These are phyloP conservation scores for Rhopalosiphum maidis DNA, from an alignment of 1,140 invertebrate species.

Conservation along the genomic window DNA sequence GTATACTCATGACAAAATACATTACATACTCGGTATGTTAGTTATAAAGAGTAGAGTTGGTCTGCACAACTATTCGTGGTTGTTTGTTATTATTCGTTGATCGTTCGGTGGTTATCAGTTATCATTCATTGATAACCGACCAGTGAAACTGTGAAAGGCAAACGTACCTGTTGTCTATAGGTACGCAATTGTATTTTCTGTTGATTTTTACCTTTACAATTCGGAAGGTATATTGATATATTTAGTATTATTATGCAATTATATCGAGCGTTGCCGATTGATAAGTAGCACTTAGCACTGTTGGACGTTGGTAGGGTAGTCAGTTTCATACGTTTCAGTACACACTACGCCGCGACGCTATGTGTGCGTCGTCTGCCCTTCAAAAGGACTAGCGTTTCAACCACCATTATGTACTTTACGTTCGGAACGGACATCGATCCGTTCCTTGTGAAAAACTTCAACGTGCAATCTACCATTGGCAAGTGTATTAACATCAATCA, in stretches of 20 bases:
- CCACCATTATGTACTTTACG: slow-evolving; percentile 5
- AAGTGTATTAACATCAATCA: background rate
- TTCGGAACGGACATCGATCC: slow-evolving; percentile 42
- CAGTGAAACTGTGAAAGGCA: background rate
- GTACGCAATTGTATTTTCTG: background rate
- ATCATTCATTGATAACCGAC: background rate
- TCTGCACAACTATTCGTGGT: too few relatives aligned
- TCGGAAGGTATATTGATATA: background rate
- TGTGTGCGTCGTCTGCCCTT: background rate
- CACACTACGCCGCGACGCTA: background rate
- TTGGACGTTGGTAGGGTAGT: too few relatives aligned
- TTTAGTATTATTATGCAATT: slow-evolving; percentile 2
- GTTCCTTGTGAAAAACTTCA: slow-evolving; percentile 22
- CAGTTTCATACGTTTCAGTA: background rate
- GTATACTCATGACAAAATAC: too few relatives aligned
- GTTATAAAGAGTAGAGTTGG: too few relatives aligned
- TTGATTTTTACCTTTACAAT: background rate
- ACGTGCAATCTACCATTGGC: slow-evolving; percentile 8
- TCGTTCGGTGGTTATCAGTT: background rate
- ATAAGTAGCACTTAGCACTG: background rate
- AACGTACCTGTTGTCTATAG: background rate
- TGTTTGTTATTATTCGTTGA: too few relatives aligned
- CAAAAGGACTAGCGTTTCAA: background rate
- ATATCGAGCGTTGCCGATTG: background rate
- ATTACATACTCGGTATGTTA: too few relatives aligned